Percentiles rank a stretch among this genome's conserved stretches.
These are phyloP conservation scores for Champsocephalus esox DNA, from an alignment of 2,797 vertebrate genomes.

Conservation along the genomic window DNA sequence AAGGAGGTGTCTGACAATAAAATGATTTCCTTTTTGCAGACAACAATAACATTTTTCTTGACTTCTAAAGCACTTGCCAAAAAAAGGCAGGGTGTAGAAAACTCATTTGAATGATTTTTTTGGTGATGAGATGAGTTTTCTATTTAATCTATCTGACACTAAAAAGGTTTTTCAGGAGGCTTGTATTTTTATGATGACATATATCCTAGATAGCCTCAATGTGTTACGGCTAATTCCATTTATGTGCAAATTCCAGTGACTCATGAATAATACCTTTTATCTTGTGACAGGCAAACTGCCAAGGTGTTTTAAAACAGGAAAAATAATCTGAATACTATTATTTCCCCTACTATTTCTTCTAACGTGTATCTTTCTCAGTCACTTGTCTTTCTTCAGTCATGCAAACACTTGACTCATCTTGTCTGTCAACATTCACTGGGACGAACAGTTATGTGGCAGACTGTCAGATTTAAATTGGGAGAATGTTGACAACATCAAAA, in stretches of 20 bases:
- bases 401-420: constrained; percentile 1
- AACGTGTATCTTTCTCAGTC: constrained; percentile 24
- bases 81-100: constrained; percentile 13
- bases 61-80: constrained; percentile 16
- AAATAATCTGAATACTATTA: constrained; percentile 24
- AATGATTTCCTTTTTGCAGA: background rate
- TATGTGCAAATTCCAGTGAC: constrained; percentile 57
- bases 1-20: background rate
- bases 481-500: constrained; percentile 22
- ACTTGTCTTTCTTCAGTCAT: constrained; percentile 19
- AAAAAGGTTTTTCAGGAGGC: constrained; percentile 23
- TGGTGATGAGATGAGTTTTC: constrained; percentile 27
- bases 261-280: constrained; percentile 57
- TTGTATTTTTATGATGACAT: constrained; percentile 50
- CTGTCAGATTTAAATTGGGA: constrained; percentile 26
- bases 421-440: constrained; percentile 22
- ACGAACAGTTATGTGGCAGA: constrained; percentile 11
- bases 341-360: background rate
- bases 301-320: constrained; percentile 37
- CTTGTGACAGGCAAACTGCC: constrained; percentile 35
- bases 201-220: constrained; percentile 46
- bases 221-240: constrained; percentile 55
- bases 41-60: constrained; percentile 13
- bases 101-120: constrained; percentile 25
- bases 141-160: constrained; percentile 32